A percentile compares a stretch with the other conserved stretches of the same genome.
These are phyloP conservation scores for Paralichthys olivaceus DNA, from an alignment of 2,113 vertebrate species.

Conservation along the genomic window DNA sequence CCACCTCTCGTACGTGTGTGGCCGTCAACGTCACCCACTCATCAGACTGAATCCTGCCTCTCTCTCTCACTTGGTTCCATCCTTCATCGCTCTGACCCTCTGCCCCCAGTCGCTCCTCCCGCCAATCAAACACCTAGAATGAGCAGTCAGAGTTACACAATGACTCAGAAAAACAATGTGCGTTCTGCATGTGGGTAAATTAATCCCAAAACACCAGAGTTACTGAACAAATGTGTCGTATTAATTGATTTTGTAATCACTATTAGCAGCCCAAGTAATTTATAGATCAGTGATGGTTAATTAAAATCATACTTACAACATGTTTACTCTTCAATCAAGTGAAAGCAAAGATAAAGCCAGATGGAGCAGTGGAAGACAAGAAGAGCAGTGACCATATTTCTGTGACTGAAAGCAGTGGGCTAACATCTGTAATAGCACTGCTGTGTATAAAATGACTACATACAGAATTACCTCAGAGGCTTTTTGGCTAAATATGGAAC, in stretches of 20 bases:
- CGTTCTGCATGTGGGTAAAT: background rate
- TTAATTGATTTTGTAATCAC: too few species aligned
- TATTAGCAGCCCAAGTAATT: background rate
- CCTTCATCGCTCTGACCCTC: slow-evolving; percentile 79
- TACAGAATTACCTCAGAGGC: background rate
- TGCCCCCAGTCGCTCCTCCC: slow-evolving; percentile 68
- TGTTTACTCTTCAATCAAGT: background rate
- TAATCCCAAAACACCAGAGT: background rate
- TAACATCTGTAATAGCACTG: background rate
- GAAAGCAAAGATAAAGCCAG: slow-evolving; percentile 1
- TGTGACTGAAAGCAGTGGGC: background rate
- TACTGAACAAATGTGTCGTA: background rate
- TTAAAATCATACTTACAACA: background rate
- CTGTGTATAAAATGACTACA: background rate
- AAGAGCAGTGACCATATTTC: background rate
- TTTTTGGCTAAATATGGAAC: slow-evolving; percentile 46
- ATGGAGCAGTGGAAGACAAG: background rate
- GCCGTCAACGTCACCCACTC: slow-evolving; percentile 85
- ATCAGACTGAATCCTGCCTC: slow-evolving; percentile 56
- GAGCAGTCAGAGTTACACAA: background rate
- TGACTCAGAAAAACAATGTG: background rate
- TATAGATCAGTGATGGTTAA: background rate
- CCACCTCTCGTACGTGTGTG: slow-evolving; percentile 80
- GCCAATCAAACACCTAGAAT: slow-evolving; percentile 66
- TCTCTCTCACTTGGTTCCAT: slow-evolving; percentile 44